Evolutionary conservation across 2,888 invertebrate genomes (phyloP).

Genomic region (Ommatoiulus sabulosus): DNA sequence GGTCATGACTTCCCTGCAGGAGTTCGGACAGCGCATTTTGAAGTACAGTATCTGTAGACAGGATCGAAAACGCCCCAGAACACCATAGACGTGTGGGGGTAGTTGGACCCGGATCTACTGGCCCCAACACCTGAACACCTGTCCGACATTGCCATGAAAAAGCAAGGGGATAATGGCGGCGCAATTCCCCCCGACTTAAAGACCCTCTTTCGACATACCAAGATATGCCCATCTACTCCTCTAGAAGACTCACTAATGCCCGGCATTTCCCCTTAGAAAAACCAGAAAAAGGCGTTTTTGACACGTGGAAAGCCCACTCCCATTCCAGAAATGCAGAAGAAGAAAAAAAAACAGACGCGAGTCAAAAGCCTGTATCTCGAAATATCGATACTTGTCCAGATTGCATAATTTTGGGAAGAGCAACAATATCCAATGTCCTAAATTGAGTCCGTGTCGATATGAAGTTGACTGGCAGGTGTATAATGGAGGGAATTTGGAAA

Average conservation of each 20-base stretch:
- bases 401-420: conserved; percentile 1
- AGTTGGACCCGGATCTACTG: conserved; percentile 16
- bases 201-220: conserved; percentile 3
- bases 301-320: not conserved
- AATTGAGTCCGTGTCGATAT: not conserved
- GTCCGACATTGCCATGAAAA: not conserved
- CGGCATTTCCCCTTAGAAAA: not conserved
- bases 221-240: not conserved
- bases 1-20: conserved; percentile 35
- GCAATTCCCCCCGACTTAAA: not conserved
- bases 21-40: not conserved
- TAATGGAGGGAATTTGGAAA: not conserved
- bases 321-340: not conserved
- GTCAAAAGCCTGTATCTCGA: not conserved
- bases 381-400: not conserved
- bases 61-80: conserved; percentile 33
- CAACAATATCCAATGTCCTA: not conserved
- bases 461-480: not conserved
- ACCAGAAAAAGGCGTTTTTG: not conserved
- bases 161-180: conserved; percentile 7
- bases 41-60: conserved; percentile 20
- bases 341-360: not conserved
- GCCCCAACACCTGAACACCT: conserved; percentile 24
- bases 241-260: not conserved
- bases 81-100: not conserved